Base-by-base conservation (phyloP, 2,888 invertebrate species). In the Xylota segnis region DNA sequence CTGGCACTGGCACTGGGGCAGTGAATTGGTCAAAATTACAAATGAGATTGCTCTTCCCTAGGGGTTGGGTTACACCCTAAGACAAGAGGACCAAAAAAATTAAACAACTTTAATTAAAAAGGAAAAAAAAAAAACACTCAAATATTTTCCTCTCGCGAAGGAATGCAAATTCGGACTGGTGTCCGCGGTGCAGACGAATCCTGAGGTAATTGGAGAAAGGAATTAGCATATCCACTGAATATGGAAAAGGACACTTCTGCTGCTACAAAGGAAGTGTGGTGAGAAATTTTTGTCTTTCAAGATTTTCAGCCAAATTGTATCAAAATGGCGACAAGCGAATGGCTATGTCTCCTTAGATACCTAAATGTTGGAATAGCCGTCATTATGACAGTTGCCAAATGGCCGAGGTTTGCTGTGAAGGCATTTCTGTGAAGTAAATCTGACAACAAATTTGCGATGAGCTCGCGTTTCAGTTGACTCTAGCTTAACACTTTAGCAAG, bases 21-120 rank as follows among this genome's bases (percentile, higher is more conserved):
- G 43, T 54, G 65, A 70, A 79, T 79, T 32, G 79, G 79, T 79
- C 79, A 81, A 81, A 81, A 81, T 84, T 79, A 84, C 70, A 74
- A 81, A 75, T 65, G 65, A 81, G 50, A 79, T 79, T 79, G 75
- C 70, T 71, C 75, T 65, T 70, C 37, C 43, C n/a, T 34, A 37
- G 10, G 34, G 54, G 45, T 59, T 12, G 16, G 59, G 54, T 47
- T 34, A 68, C 68, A 66, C 54, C 45, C 34, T 37, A 47, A 43
- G 29, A 50, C 9, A 37, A 50, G 40, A 56, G 9, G 27, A 32
- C 18, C 4, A 12, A 34, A 83, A 59, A 68, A 32, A 14, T 50
- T 59, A 77, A 72, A 56, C 72, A 84, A 63, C 14, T 83, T 79
- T 70, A 84, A 75, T 75, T 74, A 79, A 79, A 83, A 66, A 45